phyloP scores from a whole-genome alignment of 1,140 invertebrate genomes.

The Anadara kagoshimensis region DNA sequence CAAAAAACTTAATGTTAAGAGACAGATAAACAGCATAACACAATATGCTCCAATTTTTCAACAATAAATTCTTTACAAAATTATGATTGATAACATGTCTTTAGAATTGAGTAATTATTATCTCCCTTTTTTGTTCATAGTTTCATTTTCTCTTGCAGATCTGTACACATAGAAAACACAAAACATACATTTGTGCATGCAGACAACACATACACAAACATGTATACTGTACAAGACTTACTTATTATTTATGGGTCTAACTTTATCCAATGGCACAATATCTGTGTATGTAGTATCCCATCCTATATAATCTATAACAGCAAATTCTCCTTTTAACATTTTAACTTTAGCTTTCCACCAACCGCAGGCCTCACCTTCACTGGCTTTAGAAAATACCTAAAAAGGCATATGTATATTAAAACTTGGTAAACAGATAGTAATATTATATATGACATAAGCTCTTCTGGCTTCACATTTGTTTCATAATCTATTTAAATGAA shows the following conservation, averaged over 20 bases:
- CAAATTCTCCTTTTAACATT: conserved; percentile 85
- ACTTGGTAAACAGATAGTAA: not conserved
- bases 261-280: conserved; percentile 89
- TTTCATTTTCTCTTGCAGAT: no score
- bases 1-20: no score
- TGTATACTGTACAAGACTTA: no score
- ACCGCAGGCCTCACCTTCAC: conserved; percentile 91
- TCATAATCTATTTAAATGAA: not conserved
- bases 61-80: no score
- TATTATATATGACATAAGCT: not conserved
- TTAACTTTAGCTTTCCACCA: conserved; percentile 92
- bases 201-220: no score
- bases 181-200: no score
- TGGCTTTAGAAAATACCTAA: conserved; percentile 86
- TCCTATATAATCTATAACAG: conserved; percentile 92
- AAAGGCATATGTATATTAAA: conserved; percentile 24
- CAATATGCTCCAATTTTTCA: no score
- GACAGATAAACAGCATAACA: no score
- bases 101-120: no score
- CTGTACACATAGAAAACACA: no score
- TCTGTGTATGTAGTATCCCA: conserved; percentile 93
- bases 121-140: no score
- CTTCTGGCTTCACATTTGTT: not conserved
- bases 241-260: conserved; percentile 72
- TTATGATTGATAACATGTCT: no score